Percentiles rank a stretch among this genome's conserved stretches.
These are phyloP conservation scores for Diphyllodes magnificus DNA, from an alignment of 2,113 vertebrate genomes.

Conservation along the genomic window DNA sequence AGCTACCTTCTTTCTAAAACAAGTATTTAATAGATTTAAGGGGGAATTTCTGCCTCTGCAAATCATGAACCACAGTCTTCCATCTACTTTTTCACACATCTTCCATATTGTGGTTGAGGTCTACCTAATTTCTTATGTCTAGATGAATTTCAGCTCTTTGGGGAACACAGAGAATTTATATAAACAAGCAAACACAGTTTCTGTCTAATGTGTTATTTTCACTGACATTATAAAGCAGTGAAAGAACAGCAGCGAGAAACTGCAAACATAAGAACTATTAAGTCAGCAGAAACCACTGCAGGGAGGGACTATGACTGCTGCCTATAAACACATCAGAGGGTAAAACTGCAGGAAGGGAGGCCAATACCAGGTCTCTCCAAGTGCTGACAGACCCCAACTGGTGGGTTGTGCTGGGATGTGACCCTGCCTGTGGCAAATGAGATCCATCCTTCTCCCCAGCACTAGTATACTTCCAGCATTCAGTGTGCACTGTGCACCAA, in stretches of 20 bases:
- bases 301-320: not conserved
- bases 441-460: not conserved
- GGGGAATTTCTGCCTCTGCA: not conserved
- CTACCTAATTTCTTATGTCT: not conserved
- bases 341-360: not conserved
- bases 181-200: not conserved
- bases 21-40: not conserved
- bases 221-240: not conserved
- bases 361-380: not conserved
- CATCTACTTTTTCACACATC: not conserved
- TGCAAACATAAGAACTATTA: not conserved
- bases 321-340: not conserved
- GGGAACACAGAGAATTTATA: not conserved
- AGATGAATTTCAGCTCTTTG: not conserved
- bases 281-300: constrained; percentile 8
- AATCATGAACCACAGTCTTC: not conserved
- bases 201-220: not conserved
- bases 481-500: not conserved
- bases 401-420: not conserved
- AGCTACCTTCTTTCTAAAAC: not conserved
- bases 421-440: not conserved
- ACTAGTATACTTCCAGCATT: not conserved
- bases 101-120: not conserved
- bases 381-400: not conserved
- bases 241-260: not conserved